These are phyloP conservation scores for Lichenostomus cassidix DNA, from an alignment of 2,113 vertebrate species.

Conservation along the genomic window DNA sequence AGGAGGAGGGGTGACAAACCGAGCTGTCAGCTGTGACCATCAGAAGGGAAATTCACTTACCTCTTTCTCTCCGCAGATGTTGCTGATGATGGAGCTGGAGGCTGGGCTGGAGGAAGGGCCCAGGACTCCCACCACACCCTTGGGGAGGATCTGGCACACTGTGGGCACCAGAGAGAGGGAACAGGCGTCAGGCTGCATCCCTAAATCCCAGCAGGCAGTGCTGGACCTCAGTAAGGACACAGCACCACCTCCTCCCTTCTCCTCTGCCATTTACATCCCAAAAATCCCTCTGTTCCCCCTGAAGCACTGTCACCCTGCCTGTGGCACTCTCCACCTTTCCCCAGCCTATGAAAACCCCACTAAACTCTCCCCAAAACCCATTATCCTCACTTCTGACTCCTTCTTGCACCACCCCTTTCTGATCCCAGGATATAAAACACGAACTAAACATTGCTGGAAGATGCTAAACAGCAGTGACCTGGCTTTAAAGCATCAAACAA, in stretches of 20 bases:
- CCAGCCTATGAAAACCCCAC: background rate
- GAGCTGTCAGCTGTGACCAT: rapidly evolving
- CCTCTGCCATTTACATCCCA: background rate
- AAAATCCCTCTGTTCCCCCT: background rate
- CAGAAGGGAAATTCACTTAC: constrained; percentile 66
- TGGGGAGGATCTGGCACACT: constrained; percentile 99
- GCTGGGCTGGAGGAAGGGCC: constrained; percentile 96
- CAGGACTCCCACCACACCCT: constrained; percentile 94
- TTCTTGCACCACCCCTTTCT: background rate
- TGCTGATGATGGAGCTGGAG: constrained; percentile 99
- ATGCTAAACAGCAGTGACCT: constrained; percentile 8
- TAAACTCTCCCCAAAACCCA: background rate
- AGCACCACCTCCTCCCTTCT: background rate
- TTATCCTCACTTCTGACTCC: background rate
- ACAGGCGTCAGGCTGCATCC: background rate
- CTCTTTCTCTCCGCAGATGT: constrained; percentile 99
- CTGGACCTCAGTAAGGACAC: background rate
- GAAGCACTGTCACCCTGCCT: background rate
- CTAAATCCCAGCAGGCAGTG: background rate
- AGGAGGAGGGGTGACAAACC: background rate
- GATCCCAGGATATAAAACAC: background rate
- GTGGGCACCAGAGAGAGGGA: constrained; percentile 23
- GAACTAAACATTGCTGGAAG: background rate
- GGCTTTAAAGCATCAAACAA: constrained; percentile 35
- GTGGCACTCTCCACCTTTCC: background rate